A percentile compares a stretch with the other conserved stretches of the same genome.
Evolutionary conservation across 2,888 invertebrate species (phyloP).

Genomic region (Diaphora mendica): DNA sequence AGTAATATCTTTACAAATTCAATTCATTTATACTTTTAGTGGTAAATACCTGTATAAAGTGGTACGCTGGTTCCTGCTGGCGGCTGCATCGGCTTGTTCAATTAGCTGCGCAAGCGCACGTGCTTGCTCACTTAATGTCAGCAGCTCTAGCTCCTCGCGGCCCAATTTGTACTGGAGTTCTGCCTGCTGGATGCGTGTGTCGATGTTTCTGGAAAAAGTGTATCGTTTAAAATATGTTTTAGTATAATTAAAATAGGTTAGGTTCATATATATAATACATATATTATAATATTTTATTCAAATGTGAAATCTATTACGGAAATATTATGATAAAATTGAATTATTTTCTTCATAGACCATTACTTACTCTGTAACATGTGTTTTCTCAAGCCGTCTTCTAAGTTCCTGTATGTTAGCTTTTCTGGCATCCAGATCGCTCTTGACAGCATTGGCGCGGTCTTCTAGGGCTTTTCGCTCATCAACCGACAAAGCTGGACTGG

Average conservation of each 20-base stretch:
- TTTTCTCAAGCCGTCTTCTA: constrained; percentile 91
- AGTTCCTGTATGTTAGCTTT: constrained; percentile 93
- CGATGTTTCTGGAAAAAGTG: constrained; percentile 90
- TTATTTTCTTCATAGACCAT: no score
- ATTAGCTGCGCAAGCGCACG: constrained; percentile 92
- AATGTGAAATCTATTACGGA: neutral
- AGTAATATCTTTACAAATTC: no score
- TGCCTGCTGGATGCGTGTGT: constrained; percentile 95
- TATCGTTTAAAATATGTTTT: neutral
- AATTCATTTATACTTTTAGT: no score
- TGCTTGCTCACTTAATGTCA: constrained; percentile 94
- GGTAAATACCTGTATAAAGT: constrained; percentile 86
- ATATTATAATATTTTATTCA: no score
- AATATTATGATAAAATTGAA: no score
- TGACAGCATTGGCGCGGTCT: constrained; percentile 80
- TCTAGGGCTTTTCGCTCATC: constrained; percentile 86
- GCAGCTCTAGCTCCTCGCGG: constrained; percentile 94
- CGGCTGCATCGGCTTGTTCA: constrained; percentile 87
- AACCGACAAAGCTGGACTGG: constrained; percentile 79
- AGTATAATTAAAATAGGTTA: neutral
- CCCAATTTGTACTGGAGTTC: constrained; percentile 96
- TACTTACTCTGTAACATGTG: constrained; percentile 95
- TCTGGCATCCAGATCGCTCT: constrained; percentile 92
- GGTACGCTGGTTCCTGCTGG: constrained; percentile 77
- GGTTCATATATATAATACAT: no score